Evolutionary conservation across 53 echinoderm and acorn worm genomes (phyloP).

Genomic region (Paracentrotus lividus): DNA sequence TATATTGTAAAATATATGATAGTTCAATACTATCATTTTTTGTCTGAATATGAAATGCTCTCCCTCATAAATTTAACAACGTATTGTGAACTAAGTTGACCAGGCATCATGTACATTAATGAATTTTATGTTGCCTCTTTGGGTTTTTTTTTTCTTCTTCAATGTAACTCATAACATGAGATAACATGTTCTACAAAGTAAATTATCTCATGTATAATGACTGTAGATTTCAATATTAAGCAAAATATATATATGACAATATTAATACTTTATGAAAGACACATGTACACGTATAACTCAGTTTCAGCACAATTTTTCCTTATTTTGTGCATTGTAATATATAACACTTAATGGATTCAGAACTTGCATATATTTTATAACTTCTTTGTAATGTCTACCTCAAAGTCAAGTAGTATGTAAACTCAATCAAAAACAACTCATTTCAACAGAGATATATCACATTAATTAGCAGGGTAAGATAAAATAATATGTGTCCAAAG

Average conservation of each 20-base stretch:
- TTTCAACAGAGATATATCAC: not conserved
- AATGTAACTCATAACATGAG: not conserved
- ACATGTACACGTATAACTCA: not conserved
- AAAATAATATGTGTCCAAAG: too few species aligned
- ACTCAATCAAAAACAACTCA: too few species aligned
- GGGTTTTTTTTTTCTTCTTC: too few species aligned
- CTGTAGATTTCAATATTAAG: not conserved
- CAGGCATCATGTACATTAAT: not conserved
- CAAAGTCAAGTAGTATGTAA: not conserved
- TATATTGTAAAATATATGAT: not conserved
- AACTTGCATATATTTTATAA: not conserved
- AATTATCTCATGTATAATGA: not conserved
- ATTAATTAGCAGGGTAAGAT: too few species aligned
- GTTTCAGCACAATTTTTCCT: not conserved
- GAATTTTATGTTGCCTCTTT: not conserved
- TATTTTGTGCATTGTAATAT: not conserved
- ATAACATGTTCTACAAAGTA: not conserved
- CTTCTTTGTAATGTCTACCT: slow-evolving; percentile 23
- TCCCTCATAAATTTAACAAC: not conserved
- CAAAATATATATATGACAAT: not conserved
- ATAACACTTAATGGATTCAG: not conserved
- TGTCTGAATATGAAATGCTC: not conserved
- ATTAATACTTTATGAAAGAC: not conserved
- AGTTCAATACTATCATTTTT: not conserved
- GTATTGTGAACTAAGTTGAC: not conserved